Evolutionary conservation across 1,140 invertebrate species (phyloP), one percentile per base, ranked within the genome.

Genomic region (Temnothorax nylanderi): DNA sequence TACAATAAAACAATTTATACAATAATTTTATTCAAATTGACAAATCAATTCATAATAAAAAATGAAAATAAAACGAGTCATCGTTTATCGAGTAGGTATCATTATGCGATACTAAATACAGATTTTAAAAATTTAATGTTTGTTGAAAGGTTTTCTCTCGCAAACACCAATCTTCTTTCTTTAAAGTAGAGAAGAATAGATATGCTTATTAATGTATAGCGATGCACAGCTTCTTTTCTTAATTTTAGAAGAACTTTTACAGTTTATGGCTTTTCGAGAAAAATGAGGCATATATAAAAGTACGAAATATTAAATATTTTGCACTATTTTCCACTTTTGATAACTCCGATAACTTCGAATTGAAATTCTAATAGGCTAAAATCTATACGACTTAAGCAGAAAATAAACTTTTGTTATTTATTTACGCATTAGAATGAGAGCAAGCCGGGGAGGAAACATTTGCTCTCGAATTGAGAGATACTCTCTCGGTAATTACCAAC

Each of bases 401-500:
- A 71, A 44, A 81, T 13, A 44, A 71, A 16, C 18, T 71, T 81
- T 34, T 44, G 10, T n/a, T 34, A 71, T 69, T 69, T 80, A 54
- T 81, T 81, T 81, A 81, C 11, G 64, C 65, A 71, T 71, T 34
- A 41, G 21, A 56, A 69, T 6, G n/a, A 81, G 21, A 67, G 10
- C 37, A 56, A 54, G 44, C 21, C 11, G 64, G n/a, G n/a, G 34
- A 69, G 49, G 18, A 10, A 32, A 41, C 44, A 51, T 56, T 18
- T n/a, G 49, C 11, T 16, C n/a, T 16, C n/a, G 34, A 86, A 64
- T 62, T 26, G 47, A 49, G 74, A 76, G 71, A 72, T 77, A 76
- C 37, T 75, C 32, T 81, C 37, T 37, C 44, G 34, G 49, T 81
- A 81, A 71, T 81, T 81, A 81, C 65, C 16, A 56, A 58, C 65